Evolutionary conservation across 2,797 vertebrate genomes (phyloP), one percentile per base, ranked within the genome.

Genomic region (Cephalopachus bancanus): DNA sequence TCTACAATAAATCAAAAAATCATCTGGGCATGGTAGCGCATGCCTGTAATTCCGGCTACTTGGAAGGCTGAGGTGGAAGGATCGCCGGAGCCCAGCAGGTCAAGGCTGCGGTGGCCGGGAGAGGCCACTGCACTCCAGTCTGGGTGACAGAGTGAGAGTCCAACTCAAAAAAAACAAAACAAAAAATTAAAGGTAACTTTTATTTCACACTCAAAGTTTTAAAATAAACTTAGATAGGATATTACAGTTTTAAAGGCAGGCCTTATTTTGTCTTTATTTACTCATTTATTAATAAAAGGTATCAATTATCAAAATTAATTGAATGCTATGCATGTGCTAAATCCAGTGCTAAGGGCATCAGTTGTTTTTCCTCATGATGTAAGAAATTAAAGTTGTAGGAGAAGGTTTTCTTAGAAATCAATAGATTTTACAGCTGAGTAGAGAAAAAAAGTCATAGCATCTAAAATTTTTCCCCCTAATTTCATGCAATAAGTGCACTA

Each of bases 391-490:
- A 71, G 30, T 51, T 76, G 2, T 62, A 67, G 10, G 11, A 83
- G n/a, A 7, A 64, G 92, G 1, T 91, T 95, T 96, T 14, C 24
- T 72, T 67, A 33, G 0, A 37, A 88, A 89, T 86, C 79, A 87
- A 53, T 74, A 9, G 20, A 75, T 67, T 78, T 96, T 95, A 78
- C 11, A 85, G 19, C 59, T 86, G 44, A 87, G 49, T 83, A 71
- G 16, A 3, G 26, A 92, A 51, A 90, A 51, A 37, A 67, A 71
- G 37, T 75, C 51, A 89, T 3, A 64, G 3, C 28, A 9, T 94
- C 16, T 94, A 78, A 62, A 86, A 84, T 16, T 93, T 81, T 84
- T 11, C 7, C 2, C 30, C 33, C 0, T 49, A 81, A 74, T 64
- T 8, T 93, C 30, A 69, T 49, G 8, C 11, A 89, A 20, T 90